These are phyloP conservation scores for Athalia rosae DNA, from an alignment of 2,888 invertebrate species.

Conservation along the genomic window DNA sequence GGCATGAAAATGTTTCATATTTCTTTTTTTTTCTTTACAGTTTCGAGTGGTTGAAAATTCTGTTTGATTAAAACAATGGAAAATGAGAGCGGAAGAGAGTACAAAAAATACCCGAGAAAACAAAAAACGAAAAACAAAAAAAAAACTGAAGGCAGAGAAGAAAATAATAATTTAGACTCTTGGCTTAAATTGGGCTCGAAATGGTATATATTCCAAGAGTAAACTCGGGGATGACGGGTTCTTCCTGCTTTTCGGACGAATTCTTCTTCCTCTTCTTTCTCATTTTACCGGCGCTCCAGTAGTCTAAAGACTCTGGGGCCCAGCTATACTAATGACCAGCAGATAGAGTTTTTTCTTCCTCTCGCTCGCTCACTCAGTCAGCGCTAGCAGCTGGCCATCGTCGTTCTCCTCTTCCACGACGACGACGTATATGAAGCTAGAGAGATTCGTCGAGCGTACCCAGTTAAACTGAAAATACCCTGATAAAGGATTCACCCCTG, in stretches of 20 bases:
- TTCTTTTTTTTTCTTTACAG: not conserved
- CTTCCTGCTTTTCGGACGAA: slow-evolving; percentile 43
- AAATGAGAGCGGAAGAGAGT: not conserved
- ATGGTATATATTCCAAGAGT: not conserved
- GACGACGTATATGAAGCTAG: not conserved
- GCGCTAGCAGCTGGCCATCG: not conserved
- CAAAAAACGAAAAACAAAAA: not conserved
- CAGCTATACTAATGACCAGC: slow-evolving; percentile 51
- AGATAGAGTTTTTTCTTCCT: slow-evolving; percentile 42
- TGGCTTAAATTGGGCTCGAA: slow-evolving; percentile 38
- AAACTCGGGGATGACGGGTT: slow-evolving; percentile 21
- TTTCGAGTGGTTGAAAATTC: not conserved
- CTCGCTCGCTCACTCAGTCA: slow-evolving; percentile 31
- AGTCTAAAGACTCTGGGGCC: slow-evolving; percentile 47
- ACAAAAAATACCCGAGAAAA: not conserved
- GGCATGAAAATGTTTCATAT: too few species aligned
- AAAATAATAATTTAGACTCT: slow-evolving; percentile 6
- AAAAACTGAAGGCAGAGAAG: not conserved
- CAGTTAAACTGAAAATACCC: not conserved
- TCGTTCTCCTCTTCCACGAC: not conserved
- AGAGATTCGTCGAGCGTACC: too few species aligned
- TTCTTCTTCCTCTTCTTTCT: slow-evolving; percentile 33
- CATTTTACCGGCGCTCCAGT: slow-evolving; percentile 46
- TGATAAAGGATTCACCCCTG: slow-evolving; percentile 41
- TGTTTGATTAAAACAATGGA: slow-evolving; percentile 5